Conservation (phyloP, 2,888 invertebrate species). For the Suillia variegata region DNA sequence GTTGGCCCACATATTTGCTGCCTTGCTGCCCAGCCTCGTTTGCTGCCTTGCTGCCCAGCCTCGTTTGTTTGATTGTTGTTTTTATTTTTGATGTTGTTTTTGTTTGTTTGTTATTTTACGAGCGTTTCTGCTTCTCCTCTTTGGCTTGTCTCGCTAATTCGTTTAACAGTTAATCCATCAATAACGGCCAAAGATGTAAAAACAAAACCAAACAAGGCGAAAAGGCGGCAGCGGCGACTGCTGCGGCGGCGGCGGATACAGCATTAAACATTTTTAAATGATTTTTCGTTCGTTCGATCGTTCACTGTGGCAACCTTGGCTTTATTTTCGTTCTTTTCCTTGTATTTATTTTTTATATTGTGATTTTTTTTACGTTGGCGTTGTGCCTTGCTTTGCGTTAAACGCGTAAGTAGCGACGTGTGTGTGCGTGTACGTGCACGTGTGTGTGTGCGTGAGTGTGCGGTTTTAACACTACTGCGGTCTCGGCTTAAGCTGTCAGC, state of each 20-base stretch:
- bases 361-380: neutral
- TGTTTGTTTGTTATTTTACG: neutral
- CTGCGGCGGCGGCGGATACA: too few relatives aligned
- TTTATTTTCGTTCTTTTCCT: neutral
- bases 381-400: too few relatives aligned
- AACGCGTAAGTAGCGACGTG: too few relatives aligned
- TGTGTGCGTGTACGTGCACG: neutral
- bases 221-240: neutral
- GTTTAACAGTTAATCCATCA: neutral
- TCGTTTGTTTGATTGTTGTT: neutral
- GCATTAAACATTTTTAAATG: too few relatives aligned
- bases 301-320: too few relatives aligned
- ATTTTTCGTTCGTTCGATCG: slow-evolving; percentile 6
- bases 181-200: neutral
- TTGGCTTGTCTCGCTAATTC: neutral
- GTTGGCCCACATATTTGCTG: too few relatives aligned
- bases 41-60: too few relatives aligned
- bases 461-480: neutral
- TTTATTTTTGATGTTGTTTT: slow-evolving; percentile 8
- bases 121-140: neutral
- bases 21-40: too few relatives aligned
- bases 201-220: too few relatives aligned
- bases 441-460: too few relatives aligned
- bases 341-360: neutral
- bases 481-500: too few relatives aligned